Evolutionary conservation across 2,113 vertebrate species (phyloP).

Genomic region (Isichthys henryi): DNA sequence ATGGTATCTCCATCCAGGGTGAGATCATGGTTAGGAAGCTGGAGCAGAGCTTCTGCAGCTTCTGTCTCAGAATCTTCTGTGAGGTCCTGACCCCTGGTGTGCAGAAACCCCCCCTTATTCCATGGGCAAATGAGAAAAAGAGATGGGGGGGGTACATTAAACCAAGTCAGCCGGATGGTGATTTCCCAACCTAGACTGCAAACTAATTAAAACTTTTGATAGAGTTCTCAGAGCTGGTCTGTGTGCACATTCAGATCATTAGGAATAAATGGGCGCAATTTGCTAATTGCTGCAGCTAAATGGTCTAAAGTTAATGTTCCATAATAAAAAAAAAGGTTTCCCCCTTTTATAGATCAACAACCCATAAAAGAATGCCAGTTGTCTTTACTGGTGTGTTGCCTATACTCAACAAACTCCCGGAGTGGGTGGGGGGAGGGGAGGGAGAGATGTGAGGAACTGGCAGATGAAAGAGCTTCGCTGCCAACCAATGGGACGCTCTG

Average conservation of each 20-base stretch:
- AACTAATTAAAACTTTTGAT: not conserved
- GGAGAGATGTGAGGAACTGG: not conserved
- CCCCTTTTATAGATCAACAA: not conserved
- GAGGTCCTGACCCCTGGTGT: not conserved
- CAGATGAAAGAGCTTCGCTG: slow-evolving; percentile 17
- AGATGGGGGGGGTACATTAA: not conserved
- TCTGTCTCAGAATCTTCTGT: not conserved
- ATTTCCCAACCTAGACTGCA: not conserved
- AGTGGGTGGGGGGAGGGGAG: not conserved
- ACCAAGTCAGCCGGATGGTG: not conserved
- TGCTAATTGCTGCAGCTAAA: not conserved
- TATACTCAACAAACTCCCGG: not conserved
- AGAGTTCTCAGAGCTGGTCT: not conserved
- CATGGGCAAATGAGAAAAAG: not conserved
- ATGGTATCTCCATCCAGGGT: not conserved
- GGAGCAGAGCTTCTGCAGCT: not conserved
- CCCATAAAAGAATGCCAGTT: not conserved
- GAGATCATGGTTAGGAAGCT: not conserved
- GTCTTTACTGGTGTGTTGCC: not conserved
- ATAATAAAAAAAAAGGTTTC: not conserved
- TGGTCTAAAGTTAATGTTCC: not conserved
- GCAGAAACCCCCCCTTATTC: not conserved
- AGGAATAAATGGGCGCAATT: not conserved
- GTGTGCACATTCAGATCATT: not conserved
- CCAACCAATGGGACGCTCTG: not conserved